These are phyloP conservation scores for Latrodectus geometricus DNA, from an alignment of 1,140 invertebrate species.

Conservation along the genomic window DNA sequence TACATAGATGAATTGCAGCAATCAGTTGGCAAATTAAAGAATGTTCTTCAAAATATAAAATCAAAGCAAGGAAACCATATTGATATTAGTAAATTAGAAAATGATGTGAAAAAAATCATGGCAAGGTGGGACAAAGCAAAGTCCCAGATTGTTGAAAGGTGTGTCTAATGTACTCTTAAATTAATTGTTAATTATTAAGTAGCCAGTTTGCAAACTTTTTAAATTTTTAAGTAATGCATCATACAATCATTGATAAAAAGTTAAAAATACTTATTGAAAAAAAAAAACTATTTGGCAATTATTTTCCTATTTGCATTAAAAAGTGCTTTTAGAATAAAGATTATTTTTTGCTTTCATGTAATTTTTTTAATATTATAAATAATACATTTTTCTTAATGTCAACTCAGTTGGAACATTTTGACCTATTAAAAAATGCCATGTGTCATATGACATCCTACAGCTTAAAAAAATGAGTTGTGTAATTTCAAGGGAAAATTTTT, in stretches of 20 bases:
- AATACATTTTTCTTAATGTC: too few relatives aligned
- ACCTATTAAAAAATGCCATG: too few relatives aligned
- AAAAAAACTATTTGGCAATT: not conserved
- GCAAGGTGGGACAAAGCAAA: slow-evolving; percentile 91
- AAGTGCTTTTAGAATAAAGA: not conserved
- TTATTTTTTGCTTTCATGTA: not conserved
- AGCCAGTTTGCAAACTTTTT: not conserved
- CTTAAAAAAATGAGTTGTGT: too few relatives aligned
- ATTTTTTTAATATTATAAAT: too few relatives aligned
- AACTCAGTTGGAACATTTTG: too few relatives aligned
- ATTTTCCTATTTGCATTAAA: not conserved
- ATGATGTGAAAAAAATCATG: slow-evolving; percentile 87
- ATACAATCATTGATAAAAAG: not conserved
- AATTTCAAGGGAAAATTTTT: too few relatives aligned
- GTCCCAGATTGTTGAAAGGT: slow-evolving; percentile 90
- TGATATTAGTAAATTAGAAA: slow-evolving; percentile 91
- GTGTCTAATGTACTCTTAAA: slow-evolving; percentile 6
- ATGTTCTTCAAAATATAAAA: slow-evolving; percentile 81
- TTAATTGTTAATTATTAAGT: not conserved
- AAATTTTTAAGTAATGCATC: not conserved
- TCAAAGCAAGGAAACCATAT: slow-evolving; percentile 76
- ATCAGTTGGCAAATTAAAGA: slow-evolving; percentile 85
- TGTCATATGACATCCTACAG: too few relatives aligned
- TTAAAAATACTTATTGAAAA: not conserved
- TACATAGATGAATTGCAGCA: slow-evolving; percentile 90